phyloP scores from a whole-genome alignment of 2,797 vertebrate species.

The Pangasius sanitwongsei region DNA sequence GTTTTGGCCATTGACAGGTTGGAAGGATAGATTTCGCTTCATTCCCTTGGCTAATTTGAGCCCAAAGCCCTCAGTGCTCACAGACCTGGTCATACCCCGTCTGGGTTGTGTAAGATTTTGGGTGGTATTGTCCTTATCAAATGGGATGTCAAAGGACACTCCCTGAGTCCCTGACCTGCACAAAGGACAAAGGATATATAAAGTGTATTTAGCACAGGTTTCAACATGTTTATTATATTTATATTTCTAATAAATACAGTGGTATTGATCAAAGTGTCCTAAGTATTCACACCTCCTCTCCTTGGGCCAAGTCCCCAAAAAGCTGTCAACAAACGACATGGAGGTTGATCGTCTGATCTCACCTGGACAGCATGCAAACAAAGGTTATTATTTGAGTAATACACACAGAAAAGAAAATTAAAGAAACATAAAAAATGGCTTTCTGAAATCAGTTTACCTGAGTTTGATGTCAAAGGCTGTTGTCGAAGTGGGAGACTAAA shows the following conservation, averaged over 20 bases:
- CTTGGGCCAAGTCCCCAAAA: slow-evolving; percentile 96
- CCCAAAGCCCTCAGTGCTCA: slow-evolving; percentile 91
- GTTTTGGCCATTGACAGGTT: slow-evolving; percentile 87
- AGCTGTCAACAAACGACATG: slow-evolving; percentile 95
- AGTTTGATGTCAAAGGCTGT: slow-evolving; percentile 77
- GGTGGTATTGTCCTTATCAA: slow-evolving; percentile 84
- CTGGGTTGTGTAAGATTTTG: slow-evolving; percentile 65
- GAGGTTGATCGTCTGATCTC: slow-evolving; percentile 93
- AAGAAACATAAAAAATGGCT: background rate
- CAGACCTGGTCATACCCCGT: slow-evolving; percentile 85
- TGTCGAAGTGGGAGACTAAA: slow-evolving; percentile 77
- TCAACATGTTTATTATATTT: slow-evolving; percentile 4
- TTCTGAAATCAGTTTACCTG: slow-evolving; percentile 76
- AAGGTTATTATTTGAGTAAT: background rate
- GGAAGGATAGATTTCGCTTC: slow-evolving; percentile 90
- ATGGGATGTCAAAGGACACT: slow-evolving; percentile 96
- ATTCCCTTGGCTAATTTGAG: slow-evolving; percentile 82
- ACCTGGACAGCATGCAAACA: slow-evolving; percentile 73
- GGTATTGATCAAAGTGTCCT: background rate
- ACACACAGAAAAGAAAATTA: background rate
- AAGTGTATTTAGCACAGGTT: background rate
- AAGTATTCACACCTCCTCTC: slow-evolving; percentile 82
- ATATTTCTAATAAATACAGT: slow-evolving; percentile 10
- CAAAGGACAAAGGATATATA: slow-evolving; percentile 40
- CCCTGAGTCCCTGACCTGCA: slow-evolving; percentile 90